A percentile compares a stretch with the other conserved stretches of the same genome.
Conservation (phyloP, 92 coral and sea anemone genomes). For the Phenganax subtilis region DNA sequence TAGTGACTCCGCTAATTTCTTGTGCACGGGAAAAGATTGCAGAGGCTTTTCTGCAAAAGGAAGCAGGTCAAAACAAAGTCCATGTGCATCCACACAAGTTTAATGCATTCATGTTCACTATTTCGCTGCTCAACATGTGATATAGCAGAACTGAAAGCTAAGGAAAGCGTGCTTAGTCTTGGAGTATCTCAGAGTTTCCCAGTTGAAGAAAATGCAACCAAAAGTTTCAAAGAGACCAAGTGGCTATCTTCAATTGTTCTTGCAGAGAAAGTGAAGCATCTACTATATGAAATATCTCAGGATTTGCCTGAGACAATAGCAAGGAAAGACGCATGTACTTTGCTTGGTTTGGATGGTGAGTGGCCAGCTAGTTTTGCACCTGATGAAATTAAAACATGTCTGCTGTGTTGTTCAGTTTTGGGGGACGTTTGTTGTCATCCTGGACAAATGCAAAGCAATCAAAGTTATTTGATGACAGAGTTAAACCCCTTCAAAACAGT, state of each 20-base stretch:
- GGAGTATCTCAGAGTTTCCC: neutral
- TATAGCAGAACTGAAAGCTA: too few relatives aligned
- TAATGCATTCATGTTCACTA: neutral
- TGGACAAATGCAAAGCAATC: conserved; percentile 1
- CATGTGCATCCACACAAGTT: conserved; percentile 31
- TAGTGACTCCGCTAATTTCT: neutral
- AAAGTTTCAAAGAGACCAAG: neutral
- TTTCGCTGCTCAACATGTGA: too few relatives aligned
- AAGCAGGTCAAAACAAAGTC: conserved; percentile 44
- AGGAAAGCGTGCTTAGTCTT: too few relatives aligned
- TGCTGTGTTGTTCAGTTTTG: conserved; percentile 27
- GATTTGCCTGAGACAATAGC: conserved; percentile 14
- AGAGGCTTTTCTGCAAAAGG: conserved; percentile 36
- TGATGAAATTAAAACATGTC: neutral
- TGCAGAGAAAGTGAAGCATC: conserved; percentile 12
- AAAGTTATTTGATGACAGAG: conserved; percentile 2
- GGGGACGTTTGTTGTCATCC: conserved; percentile 6
- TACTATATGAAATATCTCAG: conserved; percentile 31
- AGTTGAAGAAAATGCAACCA: neutral
- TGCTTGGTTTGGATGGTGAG: conserved; percentile 10
- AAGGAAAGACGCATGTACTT: conserved; percentile 32
- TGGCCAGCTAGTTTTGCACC: conserved; percentile 34
- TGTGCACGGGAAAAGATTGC: conserved; percentile 45
- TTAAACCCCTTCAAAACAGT: conserved; percentile 14
- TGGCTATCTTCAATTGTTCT: conserved; percentile 13